Base-by-base conservation (phyloP, 1,140 invertebrate species). In the Aphelenchoides fujianensis region DNA sequence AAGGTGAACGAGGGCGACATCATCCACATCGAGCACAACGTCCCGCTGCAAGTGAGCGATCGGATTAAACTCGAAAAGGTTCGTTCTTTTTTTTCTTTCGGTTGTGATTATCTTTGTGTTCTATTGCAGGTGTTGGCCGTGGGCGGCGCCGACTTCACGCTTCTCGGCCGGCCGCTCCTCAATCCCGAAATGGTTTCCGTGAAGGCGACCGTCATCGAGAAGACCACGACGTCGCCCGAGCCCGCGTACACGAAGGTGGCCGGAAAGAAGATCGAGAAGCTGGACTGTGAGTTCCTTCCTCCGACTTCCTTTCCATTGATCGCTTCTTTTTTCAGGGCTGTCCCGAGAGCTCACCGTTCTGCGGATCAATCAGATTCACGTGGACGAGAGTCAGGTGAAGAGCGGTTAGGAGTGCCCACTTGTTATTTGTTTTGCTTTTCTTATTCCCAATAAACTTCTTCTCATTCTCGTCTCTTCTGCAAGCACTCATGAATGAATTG, bases 11-110 rank as follows among this genome's bases (percentile, higher is more conserved):
- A 83, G 37, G 70, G 70, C n/a, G 81, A 82, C 62, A 41, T 82
- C 1, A 79, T 82, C 52, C 69, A 76, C n/a, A 27, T 82, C n/a
- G 74, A 84, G 41, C 74, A 81, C 30, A 80, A 80, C 69, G 48
- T 70, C 12, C 78, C 75, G 1, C 30, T 84, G 9, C 69, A 80
- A 55, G 69, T 84, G 63, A 80, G 82, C n/a, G 82, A 82, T 23
- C 54, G 74, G 69, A 84, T 82, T 35, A 79, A 80, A 59, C 57
- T 82, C 41, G 80, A 84, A 37, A 82, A 82, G 71, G 79, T 81
- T 31, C 16, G 31, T 35, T 36, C 1, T 7, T 53, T 66, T 66
- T 36, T 32, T 32, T n/a, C n/a, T n/a, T n/a, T n/a, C n/a, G n/a
- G n/a, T n/a, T n/a, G 0, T 34, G 12, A 16, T 66, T 41, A 41